A percentile compares a stretch with the other conserved stretches of the same genome.
Evolutionary conservation across 2,113 vertebrate species (phyloP).

Genomic region (Pseudorhombus dupliciocellatus): DNA sequence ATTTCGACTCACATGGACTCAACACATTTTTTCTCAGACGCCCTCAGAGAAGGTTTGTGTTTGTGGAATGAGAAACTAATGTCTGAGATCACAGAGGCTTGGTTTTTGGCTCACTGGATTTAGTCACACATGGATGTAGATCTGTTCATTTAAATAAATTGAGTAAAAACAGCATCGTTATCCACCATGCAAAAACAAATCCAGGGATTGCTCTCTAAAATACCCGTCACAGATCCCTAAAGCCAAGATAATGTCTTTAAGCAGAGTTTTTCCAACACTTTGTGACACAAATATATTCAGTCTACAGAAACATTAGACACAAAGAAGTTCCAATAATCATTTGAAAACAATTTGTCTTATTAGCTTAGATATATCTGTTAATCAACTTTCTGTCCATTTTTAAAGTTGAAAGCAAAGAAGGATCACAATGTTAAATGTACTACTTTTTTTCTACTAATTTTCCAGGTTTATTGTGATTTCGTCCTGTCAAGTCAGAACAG

Average conservation of each 20-base stretch:
- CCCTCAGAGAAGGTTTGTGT: neutral
- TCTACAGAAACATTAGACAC: neutral
- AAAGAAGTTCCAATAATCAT: neutral
- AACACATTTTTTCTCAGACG: constrained; percentile 1
- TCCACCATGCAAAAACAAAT: neutral
- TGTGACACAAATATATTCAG: neutral
- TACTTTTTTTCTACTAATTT: too few relatives aligned
- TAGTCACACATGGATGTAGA: neutral
- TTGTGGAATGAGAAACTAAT: neutral
- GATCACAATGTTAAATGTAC: too few relatives aligned
- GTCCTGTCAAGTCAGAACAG: too few relatives aligned
- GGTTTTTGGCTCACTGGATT: constrained; percentile 1
- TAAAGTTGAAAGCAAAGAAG: too few relatives aligned
- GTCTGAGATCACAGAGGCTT: neutral
- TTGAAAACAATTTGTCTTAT: neutral
- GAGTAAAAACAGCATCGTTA: neutral
- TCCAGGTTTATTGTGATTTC: too few relatives aligned
- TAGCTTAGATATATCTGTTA: neutral
- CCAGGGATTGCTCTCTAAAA: neutral
- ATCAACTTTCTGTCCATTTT: neutral
- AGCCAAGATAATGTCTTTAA: too few relatives aligned
- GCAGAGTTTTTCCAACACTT: neutral
- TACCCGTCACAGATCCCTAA: too few relatives aligned
- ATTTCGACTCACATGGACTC: constrained; percentile 21
- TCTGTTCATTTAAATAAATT: neutral